phyloP scores from a whole-genome alignment of 2,113 vertebrate species.

The Silurus meridionalis region DNA sequence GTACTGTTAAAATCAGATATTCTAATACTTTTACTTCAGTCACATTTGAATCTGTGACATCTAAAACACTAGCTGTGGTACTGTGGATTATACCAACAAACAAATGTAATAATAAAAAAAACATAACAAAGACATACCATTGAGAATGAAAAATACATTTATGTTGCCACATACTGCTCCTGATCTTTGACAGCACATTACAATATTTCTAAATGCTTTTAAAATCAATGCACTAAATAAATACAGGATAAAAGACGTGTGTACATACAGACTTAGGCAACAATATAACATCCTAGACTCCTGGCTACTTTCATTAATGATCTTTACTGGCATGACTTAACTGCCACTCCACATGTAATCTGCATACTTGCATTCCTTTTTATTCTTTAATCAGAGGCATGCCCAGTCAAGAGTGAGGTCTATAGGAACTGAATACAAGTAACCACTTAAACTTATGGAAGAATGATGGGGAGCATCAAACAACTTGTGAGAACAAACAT shows the following conservation, averaged over 20 bases:
- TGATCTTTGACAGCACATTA: not conserved
- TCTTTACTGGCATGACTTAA: conserved; percentile 3
- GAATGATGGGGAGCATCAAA: not conserved
- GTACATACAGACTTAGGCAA: not conserved
- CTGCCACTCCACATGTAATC: not conserved
- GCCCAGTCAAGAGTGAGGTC: not conserved
- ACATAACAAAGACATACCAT: not conserved
- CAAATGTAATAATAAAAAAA: not conserved
- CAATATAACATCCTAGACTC: not conserved
- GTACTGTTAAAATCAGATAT: too few relatives aligned
- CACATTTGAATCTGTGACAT: too few relatives aligned
- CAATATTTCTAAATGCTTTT: not conserved
- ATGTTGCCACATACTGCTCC: not conserved
- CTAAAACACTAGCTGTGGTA: not conserved
- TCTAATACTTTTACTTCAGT: too few relatives aligned
- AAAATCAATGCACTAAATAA: not conserved
- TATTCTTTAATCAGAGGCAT: not conserved
- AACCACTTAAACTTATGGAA: not conserved
- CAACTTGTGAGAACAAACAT: not conserved
- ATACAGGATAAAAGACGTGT: not conserved
- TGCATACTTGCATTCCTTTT: not conserved
- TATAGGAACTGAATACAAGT: not conserved
- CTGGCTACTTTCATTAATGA: conserved; percentile 12
- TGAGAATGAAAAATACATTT: not conserved
- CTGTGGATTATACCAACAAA: not conserved